Base-by-base conservation (phyloP, 1,140 invertebrate genomes). In the Meloidogyne hapla region DNA sequence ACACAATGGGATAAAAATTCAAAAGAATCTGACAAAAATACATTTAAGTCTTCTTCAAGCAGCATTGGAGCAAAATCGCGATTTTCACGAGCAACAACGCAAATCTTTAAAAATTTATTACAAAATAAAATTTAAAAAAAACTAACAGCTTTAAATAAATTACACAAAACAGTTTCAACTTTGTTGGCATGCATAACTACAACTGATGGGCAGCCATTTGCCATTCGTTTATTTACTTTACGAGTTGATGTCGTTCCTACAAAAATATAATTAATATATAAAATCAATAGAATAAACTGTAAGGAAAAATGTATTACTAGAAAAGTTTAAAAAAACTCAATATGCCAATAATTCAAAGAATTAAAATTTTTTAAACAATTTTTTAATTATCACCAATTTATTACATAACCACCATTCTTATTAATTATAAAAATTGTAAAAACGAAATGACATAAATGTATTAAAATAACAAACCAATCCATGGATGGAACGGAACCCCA, bases 1-100 rank as follows among this genome's bases (percentile, higher is more conserved):
- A 33, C 25, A 62, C 80, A 79, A 25, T 42, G 56, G n/a, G 68
- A 79, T 0, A 79, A 45, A 15, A 69, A 80, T 2, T 79, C 78
- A 23, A 79, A 28, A 18, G 79, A 33, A 23, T 61, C 40, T 2
- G 65, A 33, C 9, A 67, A 21, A 67, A 67, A 67, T 33, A 6
- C 65, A 4, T 38, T 23, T 5, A 67, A 8, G 6, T 33, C 28
- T 15, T 67, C 65, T 67, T 67, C 15, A 18, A 33, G 18, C n/a
- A 33, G 18, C 15, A 42, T 25, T 23, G 0, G 9, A 18, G 12
- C 21, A 67, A 67, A 42, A 33, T 67, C 15, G 18, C 6, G 28
- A 21, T 67, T 67, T 23, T 67, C 65, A 23, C 65, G 65, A 67
- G n/a, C 40, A 23, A 15, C 21, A 33, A 67, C 21, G 6, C 65